Conservation (phyloP, 2,888 invertebrate genomes). For the Mythimna vitellina region DNA sequence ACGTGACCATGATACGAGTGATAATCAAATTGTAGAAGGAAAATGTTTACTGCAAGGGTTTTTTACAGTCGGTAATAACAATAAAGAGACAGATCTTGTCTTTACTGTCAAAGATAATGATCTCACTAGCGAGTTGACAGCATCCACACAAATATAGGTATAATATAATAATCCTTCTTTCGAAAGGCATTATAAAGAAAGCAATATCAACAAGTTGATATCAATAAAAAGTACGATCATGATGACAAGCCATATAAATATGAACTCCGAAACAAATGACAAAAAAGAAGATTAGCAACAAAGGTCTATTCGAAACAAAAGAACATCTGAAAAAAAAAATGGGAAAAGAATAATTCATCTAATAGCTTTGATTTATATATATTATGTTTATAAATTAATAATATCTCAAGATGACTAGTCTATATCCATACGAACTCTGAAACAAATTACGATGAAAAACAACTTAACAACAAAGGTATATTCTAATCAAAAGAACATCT, state of each 20-base stretch:
- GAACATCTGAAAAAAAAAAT: constrained; percentile 1
- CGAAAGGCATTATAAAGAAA: constrained; percentile 3
- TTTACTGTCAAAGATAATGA: constrained; percentile 3
- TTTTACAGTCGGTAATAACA: not conserved
- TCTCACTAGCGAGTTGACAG: constrained; percentile 7
- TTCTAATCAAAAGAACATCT: too few relatives aligned
- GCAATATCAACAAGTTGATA: not conserved
- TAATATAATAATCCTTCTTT: constrained; percentile 6
- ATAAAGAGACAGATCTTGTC: not conserved
- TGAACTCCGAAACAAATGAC: constrained; percentile 4
- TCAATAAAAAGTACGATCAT: constrained; percentile 4
- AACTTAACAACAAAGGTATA: too few relatives aligned
- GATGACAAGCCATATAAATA: constrained; percentile 9
- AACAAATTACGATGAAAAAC: too few relatives aligned
- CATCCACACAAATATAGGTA: not conserved
- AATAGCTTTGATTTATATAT: not conserved
- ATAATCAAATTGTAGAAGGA: too few relatives aligned
- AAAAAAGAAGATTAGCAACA: not conserved
- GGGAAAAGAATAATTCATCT: not conserved
- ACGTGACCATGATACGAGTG: not conserved
- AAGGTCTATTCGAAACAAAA: constrained; percentile 10
- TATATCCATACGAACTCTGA: too few relatives aligned
- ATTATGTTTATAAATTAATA: too few relatives aligned
- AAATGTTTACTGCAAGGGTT: not conserved
- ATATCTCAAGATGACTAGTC: too few relatives aligned